A percentile compares a stretch with the other conserved stretches of the same genome.
Evolutionary conservation across 2,888 invertebrate species (phyloP).

Genomic region (Morpho helenor): DNA sequence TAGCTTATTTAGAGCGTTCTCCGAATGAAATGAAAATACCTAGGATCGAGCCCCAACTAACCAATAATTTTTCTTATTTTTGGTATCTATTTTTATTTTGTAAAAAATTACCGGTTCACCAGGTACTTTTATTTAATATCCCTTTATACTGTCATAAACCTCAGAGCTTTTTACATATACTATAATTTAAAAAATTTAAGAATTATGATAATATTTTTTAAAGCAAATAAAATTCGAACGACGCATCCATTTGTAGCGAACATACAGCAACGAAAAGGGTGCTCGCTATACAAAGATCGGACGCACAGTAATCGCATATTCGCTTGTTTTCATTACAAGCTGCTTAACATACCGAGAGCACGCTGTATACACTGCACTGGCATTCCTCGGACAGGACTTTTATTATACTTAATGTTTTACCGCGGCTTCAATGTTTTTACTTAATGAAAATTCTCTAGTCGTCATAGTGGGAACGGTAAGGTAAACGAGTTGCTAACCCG

Average conservation of each 20-base stretch:
- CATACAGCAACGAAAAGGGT: conserved; percentile 28
- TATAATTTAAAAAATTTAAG: not conserved
- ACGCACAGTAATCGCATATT: conserved; percentile 44
- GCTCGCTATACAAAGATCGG: conserved; percentile 33
- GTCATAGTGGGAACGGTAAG: conserved; percentile 15
- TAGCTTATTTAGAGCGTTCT: no score
- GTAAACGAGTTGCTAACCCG: conserved; percentile 13
- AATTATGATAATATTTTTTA: no score
- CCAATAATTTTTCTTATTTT: no score
- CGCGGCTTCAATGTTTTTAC: conserved; percentile 22
- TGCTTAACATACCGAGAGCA: conserved; percentile 58
- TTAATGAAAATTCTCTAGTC: conserved; percentile 18
- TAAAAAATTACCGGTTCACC: no score
- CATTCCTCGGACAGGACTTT: conserved; percentile 29
- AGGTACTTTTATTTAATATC: no score
- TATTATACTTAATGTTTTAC: conserved; percentile 25
- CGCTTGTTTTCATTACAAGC: conserved; percentile 59
- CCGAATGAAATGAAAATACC: no score
- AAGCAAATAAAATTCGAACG: not conserved
- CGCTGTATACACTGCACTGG: conserved; percentile 18
- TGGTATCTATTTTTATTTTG: no score
- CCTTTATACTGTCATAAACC: no score
- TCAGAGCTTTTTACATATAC: not conserved
- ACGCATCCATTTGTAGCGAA: conserved; percentile 26
- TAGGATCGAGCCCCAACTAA: no score